Evolutionary conservation across 1,140 invertebrate genomes (phyloP).

Genomic region (Elymnias hypermnestra): DNA sequence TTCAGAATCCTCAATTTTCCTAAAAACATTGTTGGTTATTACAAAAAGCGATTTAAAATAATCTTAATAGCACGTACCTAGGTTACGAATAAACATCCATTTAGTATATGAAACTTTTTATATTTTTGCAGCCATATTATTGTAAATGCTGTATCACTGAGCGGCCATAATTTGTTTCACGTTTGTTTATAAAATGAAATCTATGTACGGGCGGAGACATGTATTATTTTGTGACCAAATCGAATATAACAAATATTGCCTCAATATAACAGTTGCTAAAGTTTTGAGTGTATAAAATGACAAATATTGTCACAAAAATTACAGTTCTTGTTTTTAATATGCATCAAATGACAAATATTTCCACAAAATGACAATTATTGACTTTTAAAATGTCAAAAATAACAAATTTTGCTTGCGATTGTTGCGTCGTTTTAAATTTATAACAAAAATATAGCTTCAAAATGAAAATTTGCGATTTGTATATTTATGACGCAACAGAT

Average conservation of each 20-base stretch:
- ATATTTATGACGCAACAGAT: too few species aligned
- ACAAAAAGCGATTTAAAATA: slow-evolving; percentile 42
- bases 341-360: too few species aligned
- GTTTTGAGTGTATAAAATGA: too few species aligned
- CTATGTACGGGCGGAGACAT: slow-evolving; percentile 23
- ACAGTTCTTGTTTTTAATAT: too few species aligned
- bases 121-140: slow-evolving; percentile 56
- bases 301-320: too few species aligned
- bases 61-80: slow-evolving; percentile 55
- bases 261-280: slow-evolving; percentile 6
- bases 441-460: too few species aligned
- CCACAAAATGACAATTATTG: too few species aligned
- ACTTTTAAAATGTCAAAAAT: too few species aligned
- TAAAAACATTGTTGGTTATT: slow-evolving; percentile 57
- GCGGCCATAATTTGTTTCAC: slow-evolving; percentile 49
- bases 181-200: slow-evolving; percentile 28
- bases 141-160: slow-evolving; percentile 40
- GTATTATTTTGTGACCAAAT: slow-evolving; percentile 6
- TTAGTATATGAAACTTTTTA: slow-evolving; percentile 47
- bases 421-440: too few species aligned
- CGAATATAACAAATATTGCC: slow-evolving; percentile 12
- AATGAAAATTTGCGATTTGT: too few species aligned
- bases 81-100: slow-evolving; percentile 31
- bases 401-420: too few species aligned
- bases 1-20: slow-evolving; percentile 51